These are phyloP conservation scores for Dyspetes luteomarginatus DNA, from an alignment of 2,888 invertebrate species.

Conservation along the genomic window DNA sequence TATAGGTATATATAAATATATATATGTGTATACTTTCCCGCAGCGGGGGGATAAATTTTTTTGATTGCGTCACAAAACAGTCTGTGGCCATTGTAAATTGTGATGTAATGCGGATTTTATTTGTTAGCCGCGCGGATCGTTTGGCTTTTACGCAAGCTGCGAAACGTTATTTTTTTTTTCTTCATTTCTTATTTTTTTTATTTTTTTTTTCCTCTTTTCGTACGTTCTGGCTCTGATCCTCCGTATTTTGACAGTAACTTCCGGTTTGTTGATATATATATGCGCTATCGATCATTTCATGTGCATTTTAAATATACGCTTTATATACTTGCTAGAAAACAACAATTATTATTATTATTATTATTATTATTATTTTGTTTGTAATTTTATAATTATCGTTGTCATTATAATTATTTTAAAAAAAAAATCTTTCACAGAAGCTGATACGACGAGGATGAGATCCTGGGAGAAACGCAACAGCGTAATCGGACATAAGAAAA, in stretches of 20 bases:
- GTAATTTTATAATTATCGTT: background rate
- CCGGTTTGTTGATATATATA: slow-evolving; percentile 13
- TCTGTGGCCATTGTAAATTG: slow-evolving; percentile 63
- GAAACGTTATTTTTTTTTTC: slow-evolving; percentile 19
- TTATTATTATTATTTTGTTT: background rate
- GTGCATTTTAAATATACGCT: background rate
- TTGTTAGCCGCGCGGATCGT: slow-evolving; percentile 33
- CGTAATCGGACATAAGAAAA: slow-evolving; percentile 70
- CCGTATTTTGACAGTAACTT: slow-evolving; percentile 28
- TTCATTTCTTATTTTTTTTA: background rate
- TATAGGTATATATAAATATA: no score
- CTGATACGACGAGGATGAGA: slow-evolving; percentile 74
- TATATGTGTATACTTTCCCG: slow-evolving; percentile 52
- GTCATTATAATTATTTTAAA: no score
- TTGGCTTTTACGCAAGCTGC: slow-evolving; percentile 62
- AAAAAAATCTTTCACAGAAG: slow-evolving; percentile 51
- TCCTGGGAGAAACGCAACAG: slow-evolving; percentile 68
- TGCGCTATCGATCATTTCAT: background rate
- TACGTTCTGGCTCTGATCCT: slow-evolving; percentile 17
- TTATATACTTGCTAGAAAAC: background rate
- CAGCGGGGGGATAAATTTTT: slow-evolving; percentile 59
- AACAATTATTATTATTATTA: background rate
- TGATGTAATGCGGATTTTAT: slow-evolving; percentile 60
- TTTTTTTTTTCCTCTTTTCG: background rate
- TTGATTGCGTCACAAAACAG: slow-evolving; percentile 61